Percentiles rank a stretch among this genome's conserved stretches.
Conservation (phyloP, 2,888 invertebrate species). For the Caenorhabditis angaria region DNA sequence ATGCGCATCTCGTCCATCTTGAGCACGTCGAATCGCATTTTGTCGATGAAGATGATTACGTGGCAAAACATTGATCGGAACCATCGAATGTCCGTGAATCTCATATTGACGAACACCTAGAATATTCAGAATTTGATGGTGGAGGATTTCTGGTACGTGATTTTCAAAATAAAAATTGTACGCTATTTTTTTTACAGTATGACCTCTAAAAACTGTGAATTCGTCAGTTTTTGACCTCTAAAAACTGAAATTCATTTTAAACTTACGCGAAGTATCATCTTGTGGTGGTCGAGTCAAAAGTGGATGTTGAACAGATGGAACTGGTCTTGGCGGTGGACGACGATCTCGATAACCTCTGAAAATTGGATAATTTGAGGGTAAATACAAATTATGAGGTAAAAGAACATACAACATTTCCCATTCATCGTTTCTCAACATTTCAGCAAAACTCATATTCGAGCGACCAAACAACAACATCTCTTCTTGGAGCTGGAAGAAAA, state of each 20-base stretch:
- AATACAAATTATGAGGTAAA: neutral
- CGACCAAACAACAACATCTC: neutral
- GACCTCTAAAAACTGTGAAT: no score
- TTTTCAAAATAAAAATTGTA: no score
- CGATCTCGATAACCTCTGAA: constrained; percentile 13
- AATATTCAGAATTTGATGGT: neutral
- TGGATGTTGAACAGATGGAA: constrained; percentile 35
- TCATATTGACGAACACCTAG: neutral
- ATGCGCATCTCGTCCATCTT: no score
- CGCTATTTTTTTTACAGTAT: no score
- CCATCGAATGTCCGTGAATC: neutral
- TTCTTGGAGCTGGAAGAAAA: no score
- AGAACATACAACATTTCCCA: constrained; percentile 23
- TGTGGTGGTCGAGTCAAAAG: constrained; percentile 32
- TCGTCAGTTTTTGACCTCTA: neutral
- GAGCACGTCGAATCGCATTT: constrained; percentile 31
- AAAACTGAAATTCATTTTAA: neutral
- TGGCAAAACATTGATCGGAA: neutral
- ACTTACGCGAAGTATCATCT: constrained; percentile 6
- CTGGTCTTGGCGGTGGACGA: constrained; percentile 5
- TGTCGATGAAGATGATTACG: constrained; percentile 29
- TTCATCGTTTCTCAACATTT: constrained; percentile 17
- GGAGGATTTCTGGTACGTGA: no score
- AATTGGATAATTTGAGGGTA: neutral
- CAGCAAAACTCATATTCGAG: neutral